Conservation (phyloP, 2,113 vertebrate genomes). For the Nestor notabilis region DNA sequence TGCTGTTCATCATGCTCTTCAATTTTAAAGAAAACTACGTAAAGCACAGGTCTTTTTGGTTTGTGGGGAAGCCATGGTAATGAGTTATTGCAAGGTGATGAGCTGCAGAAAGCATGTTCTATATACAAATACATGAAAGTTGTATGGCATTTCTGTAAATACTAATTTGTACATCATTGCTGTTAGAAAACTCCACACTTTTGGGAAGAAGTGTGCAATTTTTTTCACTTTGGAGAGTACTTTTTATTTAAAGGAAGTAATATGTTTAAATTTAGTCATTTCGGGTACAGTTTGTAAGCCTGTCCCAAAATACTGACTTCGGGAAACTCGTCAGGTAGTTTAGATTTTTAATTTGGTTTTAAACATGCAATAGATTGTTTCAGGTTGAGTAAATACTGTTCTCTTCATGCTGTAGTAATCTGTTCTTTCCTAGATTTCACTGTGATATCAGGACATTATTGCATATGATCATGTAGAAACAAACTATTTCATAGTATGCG, state of each 20-base stretch:
- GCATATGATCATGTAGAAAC: background rate
- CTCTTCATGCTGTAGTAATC: background rate
- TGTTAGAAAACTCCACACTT: background rate
- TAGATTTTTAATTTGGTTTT: background rate
- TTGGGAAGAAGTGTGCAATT: background rate
- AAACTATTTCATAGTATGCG: background rate
- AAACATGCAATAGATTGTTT: background rate
- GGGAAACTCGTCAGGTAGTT: background rate
- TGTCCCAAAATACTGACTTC: background rate
- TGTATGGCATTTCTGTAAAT: background rate
- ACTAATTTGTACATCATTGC: background rate
- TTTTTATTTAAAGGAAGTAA: background rate
- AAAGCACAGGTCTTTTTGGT: background rate
- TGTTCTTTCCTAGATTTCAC: background rate
- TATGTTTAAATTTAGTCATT: background rate
- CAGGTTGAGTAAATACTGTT: background rate
- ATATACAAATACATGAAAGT: background rate
- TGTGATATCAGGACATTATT: background rate
- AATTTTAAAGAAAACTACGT: background rate
- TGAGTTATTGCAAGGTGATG: background rate
- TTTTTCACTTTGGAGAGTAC: background rate
- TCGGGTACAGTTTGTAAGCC: background rate
- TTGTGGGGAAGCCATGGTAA: background rate
- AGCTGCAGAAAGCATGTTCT: background rate
- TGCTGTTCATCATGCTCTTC: background rate